Evolutionary conservation across 2,888 invertebrate species (phyloP).

Genomic region (Spilosoma lubricipeda): DNA sequence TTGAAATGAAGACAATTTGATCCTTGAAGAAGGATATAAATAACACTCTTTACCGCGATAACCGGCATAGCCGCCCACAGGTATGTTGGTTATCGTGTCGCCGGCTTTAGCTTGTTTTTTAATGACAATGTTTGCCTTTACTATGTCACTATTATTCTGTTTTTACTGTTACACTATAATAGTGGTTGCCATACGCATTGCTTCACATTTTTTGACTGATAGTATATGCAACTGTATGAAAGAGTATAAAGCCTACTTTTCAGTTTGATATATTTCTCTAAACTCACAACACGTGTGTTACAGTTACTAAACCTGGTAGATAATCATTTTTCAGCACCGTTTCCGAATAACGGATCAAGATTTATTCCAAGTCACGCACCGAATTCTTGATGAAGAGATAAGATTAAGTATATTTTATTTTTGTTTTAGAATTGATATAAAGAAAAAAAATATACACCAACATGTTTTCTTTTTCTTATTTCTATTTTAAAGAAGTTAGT

Average conservation of each 20-base stretch:
- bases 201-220: no score
- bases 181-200: no score
- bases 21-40: no score
- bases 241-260: neutral
- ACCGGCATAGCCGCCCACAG: no score
- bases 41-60: no score
- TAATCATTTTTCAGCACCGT: neutral
- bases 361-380: conserved; percentile 5
- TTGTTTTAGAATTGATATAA: neutral
- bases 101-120: no score
- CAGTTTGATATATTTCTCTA: neutral
- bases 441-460: neutral
- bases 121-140: no score
- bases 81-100: no score
- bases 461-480: no score
- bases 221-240: neutral
- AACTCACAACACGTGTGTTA: neutral
- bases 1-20: no score
- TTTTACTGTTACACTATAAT: no score
- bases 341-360: neutral
- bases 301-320: neutral
- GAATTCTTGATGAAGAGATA: neutral
- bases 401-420: neutral
- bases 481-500: neutral
- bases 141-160: no score